Base-by-base conservation (phyloP, 2,888 invertebrate species). In the Chelonus formosanus region DNA sequence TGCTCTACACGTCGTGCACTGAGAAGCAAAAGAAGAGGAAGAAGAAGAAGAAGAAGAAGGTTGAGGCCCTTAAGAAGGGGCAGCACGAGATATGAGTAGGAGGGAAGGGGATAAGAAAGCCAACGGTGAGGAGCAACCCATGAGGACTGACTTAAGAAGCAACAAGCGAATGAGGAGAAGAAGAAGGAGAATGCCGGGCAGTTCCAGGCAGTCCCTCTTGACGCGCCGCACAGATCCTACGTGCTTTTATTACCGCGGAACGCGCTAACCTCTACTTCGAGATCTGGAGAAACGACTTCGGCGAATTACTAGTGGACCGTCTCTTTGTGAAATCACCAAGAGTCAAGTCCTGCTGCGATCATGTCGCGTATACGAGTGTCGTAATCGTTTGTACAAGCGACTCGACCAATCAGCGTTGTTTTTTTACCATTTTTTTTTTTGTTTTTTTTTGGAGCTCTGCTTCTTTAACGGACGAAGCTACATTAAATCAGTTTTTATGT, bases 151-250 rank as follows among this genome's bases (percentile, higher is more conserved):
- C 62, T 34, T 36, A 64, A 52, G 47, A 45, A 64, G 64, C 48
- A 40, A 7, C 58, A 62, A 64, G 62, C 35, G 56, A 65, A 65
- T 68, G 68, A 72, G 72, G 59, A 68, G 73, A 74, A 59, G 73
- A 67, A 71, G 69, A 75, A 73, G 77, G 77, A 76, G 78, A 77
- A 77, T 77, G 73, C 74, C 74, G 76, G 75, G 76, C 80, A 80
- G 80, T 31, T 32, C 36, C 36, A 55, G 10, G 6, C 80, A 80
- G 81, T 81, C 72, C 76, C 72, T 75, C 75, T 76, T 74, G 77
- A 77, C 76, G 75, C 78, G 79, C 72, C 78, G 77, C 73, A 70
- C 78, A 66, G 75, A 72, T 74, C 78, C 76, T 78, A 76, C 79
- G 79, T 79, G 80, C 79, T 78, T 78, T 80, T 77, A 80, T 79